Base-by-base conservation (phyloP, 2,113 vertebrate species). In the Coreoperca whiteheadi region DNA sequence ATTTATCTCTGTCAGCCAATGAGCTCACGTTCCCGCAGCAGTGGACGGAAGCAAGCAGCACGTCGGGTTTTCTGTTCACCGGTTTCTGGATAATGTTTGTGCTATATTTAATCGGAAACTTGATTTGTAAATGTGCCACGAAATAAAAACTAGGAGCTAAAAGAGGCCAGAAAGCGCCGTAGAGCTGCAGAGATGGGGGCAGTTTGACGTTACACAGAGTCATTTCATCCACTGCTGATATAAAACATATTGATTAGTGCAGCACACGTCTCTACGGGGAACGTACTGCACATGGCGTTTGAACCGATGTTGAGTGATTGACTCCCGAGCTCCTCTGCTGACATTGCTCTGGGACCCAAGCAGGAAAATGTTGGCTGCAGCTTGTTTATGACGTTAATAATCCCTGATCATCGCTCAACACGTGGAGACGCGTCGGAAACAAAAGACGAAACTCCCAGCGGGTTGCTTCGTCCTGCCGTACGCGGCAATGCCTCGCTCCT, bases 311-410 rank as follows among this genome's bases (percentile, higher is more conserved):
- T 41, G 60, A 48, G 18, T 2, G 14, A 43, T 6, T 46, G 71
- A 61, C 63, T 48, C 72, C 9, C 28, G 0, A 15, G 41, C 56
- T 25, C 25, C 1, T 77, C 60, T 77, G 61, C 34, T 48, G 60
- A 73, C 61, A 73, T 73, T 81, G 66, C 59, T 75, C 46, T 67
- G 66, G 65, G 71, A 71, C 54, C 14, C 6, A 2, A 61, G 74
- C 30, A 10, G 56, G 25, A 67, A 41, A 60, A 12, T 23, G n/a
- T 25, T 65, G 74, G 69, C 76, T 39, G 53, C 65, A 30, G 65
- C 32, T 66, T 79, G 65, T 79, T 79, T 54, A 37, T 87, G 85
- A 67, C 60, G 30, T 73, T 51, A 70, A 78, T 75, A 61, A 71
- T 46, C 21, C 34, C 0, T 8, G 73, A 53, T 57, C 59, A 25